A percentile compares a stretch with the other conserved stretches of the same genome.
phyloP scores from a whole-genome alignment of 2,888 invertebrate species.

The Plutella xylostella region DNA sequence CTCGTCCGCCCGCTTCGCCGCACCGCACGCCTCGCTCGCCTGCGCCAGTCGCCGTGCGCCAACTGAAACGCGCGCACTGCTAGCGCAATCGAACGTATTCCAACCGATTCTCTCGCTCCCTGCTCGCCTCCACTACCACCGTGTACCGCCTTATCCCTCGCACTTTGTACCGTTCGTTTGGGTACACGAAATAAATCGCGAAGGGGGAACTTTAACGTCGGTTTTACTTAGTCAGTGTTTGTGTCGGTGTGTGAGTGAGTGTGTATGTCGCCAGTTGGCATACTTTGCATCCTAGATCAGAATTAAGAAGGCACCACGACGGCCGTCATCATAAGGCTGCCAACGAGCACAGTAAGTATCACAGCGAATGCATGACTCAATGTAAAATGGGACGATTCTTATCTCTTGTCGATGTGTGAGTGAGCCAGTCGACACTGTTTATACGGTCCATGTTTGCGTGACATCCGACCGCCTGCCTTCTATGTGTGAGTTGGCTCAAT shows the following conservation, averaged over 20 bases:
- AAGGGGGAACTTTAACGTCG: constrained; percentile 27
- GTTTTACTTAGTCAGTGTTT: constrained; percentile 25
- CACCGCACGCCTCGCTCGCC: constrained; percentile 51
- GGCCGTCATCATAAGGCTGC: constrained; percentile 68
- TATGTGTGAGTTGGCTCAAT: constrained; percentile 61
- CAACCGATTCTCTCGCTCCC: constrained; percentile 44
- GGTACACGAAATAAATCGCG: constrained; percentile 31
- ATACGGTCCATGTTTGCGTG: constrained; percentile 41
- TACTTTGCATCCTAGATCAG: constrained; percentile 44
- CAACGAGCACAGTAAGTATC: constrained; percentile 66
- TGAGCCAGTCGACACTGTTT: constrained; percentile 33
- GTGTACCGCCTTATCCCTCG: constrained; percentile 23
- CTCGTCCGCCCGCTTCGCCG: constrained; percentile 62
- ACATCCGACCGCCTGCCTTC: constrained; percentile 50
- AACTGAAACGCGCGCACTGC: constrained; percentile 69
- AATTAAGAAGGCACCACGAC: constrained; percentile 58
- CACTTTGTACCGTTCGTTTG: constrained; percentile 35
- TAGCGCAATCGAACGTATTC: constrained; percentile 60
- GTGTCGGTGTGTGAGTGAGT: constrained; percentile 23
- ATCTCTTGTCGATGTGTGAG: constrained; percentile 45
- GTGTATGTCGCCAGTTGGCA: constrained; percentile 49
- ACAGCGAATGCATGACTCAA: constrained; percentile 44
- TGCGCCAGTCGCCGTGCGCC: constrained; percentile 69
- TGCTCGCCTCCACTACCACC: constrained; percentile 31
- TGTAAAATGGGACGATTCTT: constrained; percentile 69